These are phyloP conservation scores for Tinea trinotella DNA, from an alignment of 2,888 invertebrate genomes.

Conservation along the genomic window DNA sequence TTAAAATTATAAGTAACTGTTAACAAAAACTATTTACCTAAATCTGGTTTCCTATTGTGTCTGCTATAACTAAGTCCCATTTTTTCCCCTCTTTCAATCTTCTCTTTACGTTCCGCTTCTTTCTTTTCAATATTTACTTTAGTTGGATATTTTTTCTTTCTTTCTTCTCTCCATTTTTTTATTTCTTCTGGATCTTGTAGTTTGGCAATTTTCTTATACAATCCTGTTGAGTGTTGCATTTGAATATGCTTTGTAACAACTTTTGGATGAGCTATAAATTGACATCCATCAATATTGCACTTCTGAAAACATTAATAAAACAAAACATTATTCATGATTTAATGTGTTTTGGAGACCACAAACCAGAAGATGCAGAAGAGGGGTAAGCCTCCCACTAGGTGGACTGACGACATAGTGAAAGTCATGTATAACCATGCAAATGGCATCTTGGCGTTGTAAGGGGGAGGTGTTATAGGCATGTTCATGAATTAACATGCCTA, in stretches of 20 bases:
- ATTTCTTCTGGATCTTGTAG: constrained; percentile 86
- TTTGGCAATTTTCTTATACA: constrained; percentile 84
- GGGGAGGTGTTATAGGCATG: no score
- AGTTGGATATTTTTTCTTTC: constrained; percentile 85
- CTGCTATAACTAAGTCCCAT: constrained; percentile 61
- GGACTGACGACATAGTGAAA: no score
- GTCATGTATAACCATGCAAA: no score
- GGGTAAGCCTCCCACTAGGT: no score
- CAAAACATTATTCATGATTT: no score
- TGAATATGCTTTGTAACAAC: constrained; percentile 85
- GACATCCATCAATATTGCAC: constrained; percentile 87
- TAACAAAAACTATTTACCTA: background rate
- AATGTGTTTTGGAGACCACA: no score
- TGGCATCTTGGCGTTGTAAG: no score
- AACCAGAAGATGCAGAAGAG: no score
- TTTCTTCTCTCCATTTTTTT: constrained; percentile 85
- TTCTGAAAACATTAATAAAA: constrained; percentile 37
- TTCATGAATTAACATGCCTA: no score
- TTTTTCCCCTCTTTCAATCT: constrained; percentile 82
- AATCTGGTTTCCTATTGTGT: background rate
- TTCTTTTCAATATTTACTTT: constrained; percentile 76
- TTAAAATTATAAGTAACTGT: background rate
- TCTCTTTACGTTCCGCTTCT: constrained; percentile 75
- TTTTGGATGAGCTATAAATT: constrained; percentile 83
- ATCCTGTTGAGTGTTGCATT: constrained; percentile 87